These are phyloP conservation scores for Bujurquina vittata DNA, from an alignment of 2,113 vertebrate genomes.

Conservation along the genomic window DNA sequence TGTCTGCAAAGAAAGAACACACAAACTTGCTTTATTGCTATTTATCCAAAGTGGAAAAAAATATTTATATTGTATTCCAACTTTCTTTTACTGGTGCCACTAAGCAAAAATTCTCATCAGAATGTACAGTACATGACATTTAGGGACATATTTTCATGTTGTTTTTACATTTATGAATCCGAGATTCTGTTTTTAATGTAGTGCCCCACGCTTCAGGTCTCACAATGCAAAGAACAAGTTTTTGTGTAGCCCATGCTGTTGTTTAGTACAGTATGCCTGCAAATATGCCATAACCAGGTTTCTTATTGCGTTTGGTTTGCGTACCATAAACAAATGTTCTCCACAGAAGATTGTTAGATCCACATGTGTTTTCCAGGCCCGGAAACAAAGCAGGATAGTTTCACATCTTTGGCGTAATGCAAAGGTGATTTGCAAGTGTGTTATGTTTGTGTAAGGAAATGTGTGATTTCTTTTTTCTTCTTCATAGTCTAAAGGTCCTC, in stretches of 20 bases:
- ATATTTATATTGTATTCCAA: background rate
- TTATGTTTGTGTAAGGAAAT: background rate
- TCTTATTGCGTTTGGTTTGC: conserved; percentile 39
- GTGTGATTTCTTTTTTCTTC: background rate
- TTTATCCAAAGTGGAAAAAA: background rate
- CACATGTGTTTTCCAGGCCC: conserved; percentile 38
- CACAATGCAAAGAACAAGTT: conserved; percentile 5
- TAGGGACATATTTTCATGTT: conserved; percentile 19
- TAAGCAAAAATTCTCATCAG: background rate
- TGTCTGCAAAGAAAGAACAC: background rate
- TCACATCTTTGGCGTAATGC: background rate
- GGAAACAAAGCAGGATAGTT: conserved; percentile 15
- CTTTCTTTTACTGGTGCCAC: background rate
- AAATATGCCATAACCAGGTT: conserved; percentile 46
- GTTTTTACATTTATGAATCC: conserved; percentile 30
- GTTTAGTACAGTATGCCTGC: background rate
- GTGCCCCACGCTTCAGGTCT: conserved; percentile 26
- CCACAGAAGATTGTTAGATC: conserved; percentile 31
- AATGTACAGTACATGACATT: background rate
- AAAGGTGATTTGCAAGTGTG: conserved; percentile 18
- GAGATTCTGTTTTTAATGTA: conserved; percentile 33
- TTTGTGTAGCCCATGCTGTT: conserved; percentile 2
- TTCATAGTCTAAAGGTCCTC: background rate
- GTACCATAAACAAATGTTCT: background rate
- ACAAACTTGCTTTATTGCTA: background rate